Percentiles rank a stretch among this genome's conserved stretches.
phyloP scores from a whole-genome alignment of 2,113 vertebrate genomes.

The Thinocorus orbignyianus region DNA sequence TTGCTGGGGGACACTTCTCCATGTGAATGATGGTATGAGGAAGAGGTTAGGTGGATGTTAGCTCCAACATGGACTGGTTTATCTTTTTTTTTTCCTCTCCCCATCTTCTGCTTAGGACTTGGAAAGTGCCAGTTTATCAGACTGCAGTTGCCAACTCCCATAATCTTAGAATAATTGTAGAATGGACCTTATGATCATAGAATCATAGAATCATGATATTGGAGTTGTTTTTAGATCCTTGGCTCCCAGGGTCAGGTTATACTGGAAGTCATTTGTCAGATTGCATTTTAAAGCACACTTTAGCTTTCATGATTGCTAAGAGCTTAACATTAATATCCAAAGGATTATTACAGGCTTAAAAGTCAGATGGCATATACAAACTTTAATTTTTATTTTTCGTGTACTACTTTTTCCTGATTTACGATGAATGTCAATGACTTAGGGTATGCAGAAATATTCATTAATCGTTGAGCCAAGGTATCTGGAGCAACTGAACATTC shows the following conservation, averaged over 20 bases:
- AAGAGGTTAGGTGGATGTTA: neutral
- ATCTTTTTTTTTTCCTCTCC: neutral
- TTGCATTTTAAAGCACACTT: constrained; percentile 17
- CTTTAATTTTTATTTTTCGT: constrained; percentile 7
- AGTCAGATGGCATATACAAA: neutral
- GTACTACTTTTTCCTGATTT: neutral
- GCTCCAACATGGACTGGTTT: neutral
- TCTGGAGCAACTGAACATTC: neutral
- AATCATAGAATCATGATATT: too few species aligned
- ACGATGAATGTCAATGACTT: neutral
- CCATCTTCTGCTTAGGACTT: neutral
- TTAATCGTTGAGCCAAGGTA: neutral
- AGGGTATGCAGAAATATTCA: neutral
- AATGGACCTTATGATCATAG: constrained; percentile 10
- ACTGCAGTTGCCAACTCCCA: neutral
- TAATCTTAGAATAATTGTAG: neutral
- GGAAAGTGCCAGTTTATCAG: neutral
- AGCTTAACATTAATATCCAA: neutral
- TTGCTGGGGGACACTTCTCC: neutral
- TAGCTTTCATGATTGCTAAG: neutral
- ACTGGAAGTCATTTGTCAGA: neutral
- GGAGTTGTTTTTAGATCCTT: neutral
- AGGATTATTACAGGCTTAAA: neutral
- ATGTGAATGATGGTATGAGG: neutral
- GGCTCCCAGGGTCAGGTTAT: neutral